Evolutionary conservation across 2,797 vertebrate species (phyloP), one percentile per base, ranked within the genome.

Genomic region (Benthosema pterotum): DNA sequence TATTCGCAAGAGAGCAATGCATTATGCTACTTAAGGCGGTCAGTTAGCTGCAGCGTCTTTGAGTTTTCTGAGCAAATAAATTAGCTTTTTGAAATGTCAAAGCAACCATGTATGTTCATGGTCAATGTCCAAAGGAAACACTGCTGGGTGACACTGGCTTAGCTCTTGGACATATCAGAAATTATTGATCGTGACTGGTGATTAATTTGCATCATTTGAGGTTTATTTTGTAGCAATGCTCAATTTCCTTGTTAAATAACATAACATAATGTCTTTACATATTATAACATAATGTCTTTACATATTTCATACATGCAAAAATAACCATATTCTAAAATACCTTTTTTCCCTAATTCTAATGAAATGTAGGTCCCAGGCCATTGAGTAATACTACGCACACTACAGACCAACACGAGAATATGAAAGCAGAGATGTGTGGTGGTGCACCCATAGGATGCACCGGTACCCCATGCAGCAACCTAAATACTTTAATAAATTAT

Each of bases 1-100:
- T 80, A 80, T 74, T 67, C 79, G 63, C 86, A 48, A 15, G 67
- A 82, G 83, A 80, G 82, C 73, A 85, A 76, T 84, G 81, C 65
- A 71, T 82, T 83, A 80, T 56, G 19, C 72, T 68, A 58, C 73
- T 84, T 72, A 75, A 67, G 71, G 67, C 57, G 72, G 69, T 77
- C 57, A 72, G 71, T 65, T 54, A 55, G 70, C 74, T 67, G 47
- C 75, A 65, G 79, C 62, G 74, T 80, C 77, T 63, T 69, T 75
- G 22, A 71, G 70, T 66, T 83, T 83, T 67, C 69, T 72, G 63
- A 65, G 51, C 17, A 67, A 79, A 74, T 72, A 54, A 75, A 80
- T 64, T 0, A 71, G n/a, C 9, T 67, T 64, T 42, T 69, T 49
- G 57, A 74, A 78, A 69, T 48, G 53, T 71, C 67, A 74, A 65